Evolutionary conservation across 1,140 invertebrate genomes (phyloP), one percentile per base, ranked within the genome.

Genomic region (Drosophila sproati): DNA sequence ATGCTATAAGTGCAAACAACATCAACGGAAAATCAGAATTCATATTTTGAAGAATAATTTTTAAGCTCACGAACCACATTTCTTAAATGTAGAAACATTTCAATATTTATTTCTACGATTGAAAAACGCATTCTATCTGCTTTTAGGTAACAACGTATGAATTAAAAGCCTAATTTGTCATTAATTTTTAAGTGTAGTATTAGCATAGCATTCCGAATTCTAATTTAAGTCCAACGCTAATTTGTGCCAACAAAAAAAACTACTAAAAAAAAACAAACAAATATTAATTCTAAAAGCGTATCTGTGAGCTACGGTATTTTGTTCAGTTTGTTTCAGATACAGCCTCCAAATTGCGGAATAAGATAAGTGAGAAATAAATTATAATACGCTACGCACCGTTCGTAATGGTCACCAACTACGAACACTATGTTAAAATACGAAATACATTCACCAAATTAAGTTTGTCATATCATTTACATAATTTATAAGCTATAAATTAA

Each of bases 381-480:
- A 67, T 67, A 43, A 54, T 63, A 45, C 8, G 52, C 74, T 64
- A 61, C 54, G 66, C 59, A 69, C 43, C 54, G 54, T 41, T 43
- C 74, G 63, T 78, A 77, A 73, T 70, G 73, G 20, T 57, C 54
- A 45, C 54, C 7, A 68, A 67, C 28, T 51, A 51, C 20, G 20
- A 20, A 20, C 20, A 20, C 20, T 20, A 20, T 32, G 62, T 48
- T 29, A 12, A 64, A 56, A 69, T 35, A 63, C 41, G 48, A 78
- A 70, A 82, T 45, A 86, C 83, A 88, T 87, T 87, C 82, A 87
- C 79, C 54, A 61, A 86, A 88, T 68, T 78, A 68, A 74, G 63
- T 57, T 88, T 80, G 82, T 86, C 82, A 81, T 88, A 74, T 87
- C 62, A 87, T 87, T 87, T 88, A 77, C 82, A 87, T 87, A 87